Conservation (phyloP, 2,797 vertebrate genomes). For the Knipowitschia caucasica region DNA sequence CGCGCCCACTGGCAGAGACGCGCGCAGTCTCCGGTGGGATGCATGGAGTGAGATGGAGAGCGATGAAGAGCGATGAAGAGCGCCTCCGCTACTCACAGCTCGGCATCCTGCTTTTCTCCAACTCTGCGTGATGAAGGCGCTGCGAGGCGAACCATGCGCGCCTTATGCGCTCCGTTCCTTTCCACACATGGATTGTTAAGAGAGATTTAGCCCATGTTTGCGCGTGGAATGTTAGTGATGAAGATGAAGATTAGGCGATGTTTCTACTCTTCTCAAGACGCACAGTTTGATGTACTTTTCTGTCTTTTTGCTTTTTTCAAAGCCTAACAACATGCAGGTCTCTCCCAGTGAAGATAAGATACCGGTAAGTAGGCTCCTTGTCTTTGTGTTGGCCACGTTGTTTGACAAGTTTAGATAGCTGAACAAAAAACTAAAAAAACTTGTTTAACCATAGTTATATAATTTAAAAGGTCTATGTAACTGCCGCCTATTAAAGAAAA, state of each 20-base stretch:
- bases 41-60: too few relatives aligned
- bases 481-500: too few relatives aligned
- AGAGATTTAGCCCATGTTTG: constrained; percentile 19
- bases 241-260: constrained; percentile 12
- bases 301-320: constrained; percentile 38
- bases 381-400: neutral
- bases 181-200: constrained; percentile 23
- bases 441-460: neutral
- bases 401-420: neutral
- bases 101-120: constrained; percentile 4
- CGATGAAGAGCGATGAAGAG: too few relatives aligned
- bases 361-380: constrained; percentile 57
- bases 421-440: neutral
- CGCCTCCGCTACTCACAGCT: constrained; percentile 31
- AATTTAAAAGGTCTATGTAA: neutral
- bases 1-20: constrained; percentile 51
- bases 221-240: constrained; percentile 1
- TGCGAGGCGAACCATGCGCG: constrained; percentile 18
- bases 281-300: constrained; percentile 46
- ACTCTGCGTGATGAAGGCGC: constrained; percentile 3
- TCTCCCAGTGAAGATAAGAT: constrained; percentile 62
- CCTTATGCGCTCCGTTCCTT: constrained; percentile 3
- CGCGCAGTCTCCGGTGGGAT: constrained; percentile 50
- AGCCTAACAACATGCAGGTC: constrained; percentile 64
- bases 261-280: constrained; percentile 25